These are phyloP conservation scores for Threskiornis aethiopicus DNA, from an alignment of 2,797 vertebrate species.

Conservation along the genomic window DNA sequence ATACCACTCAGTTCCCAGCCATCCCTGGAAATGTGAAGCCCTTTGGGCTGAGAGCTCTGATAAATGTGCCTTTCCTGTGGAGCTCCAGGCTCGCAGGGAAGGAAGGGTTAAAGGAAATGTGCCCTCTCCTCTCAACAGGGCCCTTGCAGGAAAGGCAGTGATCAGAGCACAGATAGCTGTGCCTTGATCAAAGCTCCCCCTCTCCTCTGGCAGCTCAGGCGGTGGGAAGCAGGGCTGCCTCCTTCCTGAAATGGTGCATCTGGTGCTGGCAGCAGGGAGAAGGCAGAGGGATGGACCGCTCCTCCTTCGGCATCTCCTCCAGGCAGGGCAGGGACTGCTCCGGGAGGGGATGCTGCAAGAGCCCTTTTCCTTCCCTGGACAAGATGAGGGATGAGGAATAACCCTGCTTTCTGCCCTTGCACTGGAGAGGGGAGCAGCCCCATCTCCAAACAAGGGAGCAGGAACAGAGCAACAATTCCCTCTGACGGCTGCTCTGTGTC, in stretches of 20 bases:
- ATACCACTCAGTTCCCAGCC: not conserved
- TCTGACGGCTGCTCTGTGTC: not conserved
- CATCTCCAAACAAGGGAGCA: not conserved
- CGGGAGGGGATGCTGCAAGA: not conserved
- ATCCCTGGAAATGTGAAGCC: not conserved
- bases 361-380: not conserved
- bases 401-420: not conserved
- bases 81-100: not conserved
- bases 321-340: not conserved
- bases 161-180: constrained; percentile 1
- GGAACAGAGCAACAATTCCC: not conserved
- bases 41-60: not conserved
- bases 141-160: not conserved
- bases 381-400: not conserved
- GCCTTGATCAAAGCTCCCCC: constrained; percentile 20
- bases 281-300: not conserved
- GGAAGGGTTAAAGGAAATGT: constrained; percentile 6
- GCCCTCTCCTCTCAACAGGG: not conserved
- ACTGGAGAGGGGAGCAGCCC: not conserved
- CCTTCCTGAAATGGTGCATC: not conserved
- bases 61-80: not conserved
- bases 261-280: not conserved
- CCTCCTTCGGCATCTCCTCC: not conserved
- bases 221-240: not conserved
- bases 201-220: not conserved